Evolutionary conservation across 2,113 vertebrate species (phyloP), one percentile per base, ranked within the genome.

Genomic region (Cottus gobio): DNA sequence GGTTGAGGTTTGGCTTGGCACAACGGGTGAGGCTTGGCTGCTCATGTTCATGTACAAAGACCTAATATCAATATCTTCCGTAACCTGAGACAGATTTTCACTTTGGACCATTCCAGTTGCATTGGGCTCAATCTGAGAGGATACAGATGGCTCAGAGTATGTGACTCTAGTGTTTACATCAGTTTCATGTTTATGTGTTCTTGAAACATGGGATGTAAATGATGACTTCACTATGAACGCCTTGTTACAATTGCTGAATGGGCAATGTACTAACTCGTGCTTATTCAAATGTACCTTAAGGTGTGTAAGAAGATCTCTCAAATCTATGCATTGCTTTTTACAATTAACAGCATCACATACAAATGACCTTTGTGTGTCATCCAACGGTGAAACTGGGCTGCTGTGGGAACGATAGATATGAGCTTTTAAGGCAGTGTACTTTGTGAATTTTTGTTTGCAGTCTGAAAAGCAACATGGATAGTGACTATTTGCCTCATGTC

Each of bases 341-440:
- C 61, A 64, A 64, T 24, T 24, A 24, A 39, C 34, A n/a, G 20
- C 61, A 64, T 39, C 61, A 64, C 62, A 64, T 15, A 39, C 22
- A 39, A 61, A 61, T 36, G 30, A 36, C 31, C 3, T 34, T 7
- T 31, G 4, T 28, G 30, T 61, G 18, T 61, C 58, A 22, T 34
- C 31, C 58, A 61, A 61, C 18, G 34, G 30, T 61, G 58, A 61
- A 36, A 61, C 58, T 22, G 58, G 18, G 8, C 58, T 36, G 58
- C 52, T 50, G 62, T 65, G 62, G 62, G 37, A 65, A 42, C 37
- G 36, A 42, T 65, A 26, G 37, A 65, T 22, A 22, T 67, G 42
- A 48, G 24, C 42, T 67, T 67, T 67, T 67, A 67, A 31, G 28
- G 65, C 42, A 48, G 13, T 67, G 64, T 48, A 67, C 24, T 66